Conservation (phyloP, 2,888 invertebrate species). For the Acanthacorydalis orientalis region DNA sequence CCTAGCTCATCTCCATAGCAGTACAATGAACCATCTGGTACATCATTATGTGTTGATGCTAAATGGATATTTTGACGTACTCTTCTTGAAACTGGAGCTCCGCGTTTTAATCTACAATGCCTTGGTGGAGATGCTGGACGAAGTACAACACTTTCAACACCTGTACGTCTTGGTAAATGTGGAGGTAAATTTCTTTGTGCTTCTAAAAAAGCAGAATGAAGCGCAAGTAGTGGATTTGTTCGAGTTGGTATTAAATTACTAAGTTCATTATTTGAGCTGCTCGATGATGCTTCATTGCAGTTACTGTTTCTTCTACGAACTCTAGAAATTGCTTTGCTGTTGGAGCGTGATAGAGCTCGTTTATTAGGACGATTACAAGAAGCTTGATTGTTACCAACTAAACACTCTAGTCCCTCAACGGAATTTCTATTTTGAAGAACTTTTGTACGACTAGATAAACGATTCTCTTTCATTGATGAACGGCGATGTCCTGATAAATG, state of each 20-base stretch:
- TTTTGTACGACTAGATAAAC: background rate
- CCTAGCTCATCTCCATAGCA: conserved; percentile 75
- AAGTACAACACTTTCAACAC: background rate
- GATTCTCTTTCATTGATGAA: background rate
- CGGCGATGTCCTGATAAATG: background rate
- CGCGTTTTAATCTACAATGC: conserved; percentile 15
- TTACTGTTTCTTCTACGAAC: conserved; percentile 23
- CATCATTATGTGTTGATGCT: conserved; percentile 68
- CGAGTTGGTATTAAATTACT: conserved; percentile 47
- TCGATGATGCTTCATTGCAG: conserved; percentile 34
- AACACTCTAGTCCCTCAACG: conserved; percentile 21
- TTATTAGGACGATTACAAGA: background rate
- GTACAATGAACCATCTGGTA: conserved; percentile 68
- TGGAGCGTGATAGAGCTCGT: background rate
- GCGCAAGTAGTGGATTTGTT: conserved; percentile 38
- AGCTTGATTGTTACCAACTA: conserved; percentile 4
- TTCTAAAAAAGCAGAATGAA: conserved; percentile 34
- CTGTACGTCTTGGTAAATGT: conserved; percentile 2
- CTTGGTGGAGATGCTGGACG: conserved; percentile 6
- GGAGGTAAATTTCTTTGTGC: conserved; percentile 36
- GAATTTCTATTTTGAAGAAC: background rate
- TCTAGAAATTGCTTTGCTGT: conserved; percentile 3
- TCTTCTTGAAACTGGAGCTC: conserved; percentile 3
- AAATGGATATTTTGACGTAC: conserved; percentile 30
- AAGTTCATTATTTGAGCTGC: conserved; percentile 44